Conservation (phyloP, 1,140 invertebrate species). For the Solenopsis fugax region DNA sequence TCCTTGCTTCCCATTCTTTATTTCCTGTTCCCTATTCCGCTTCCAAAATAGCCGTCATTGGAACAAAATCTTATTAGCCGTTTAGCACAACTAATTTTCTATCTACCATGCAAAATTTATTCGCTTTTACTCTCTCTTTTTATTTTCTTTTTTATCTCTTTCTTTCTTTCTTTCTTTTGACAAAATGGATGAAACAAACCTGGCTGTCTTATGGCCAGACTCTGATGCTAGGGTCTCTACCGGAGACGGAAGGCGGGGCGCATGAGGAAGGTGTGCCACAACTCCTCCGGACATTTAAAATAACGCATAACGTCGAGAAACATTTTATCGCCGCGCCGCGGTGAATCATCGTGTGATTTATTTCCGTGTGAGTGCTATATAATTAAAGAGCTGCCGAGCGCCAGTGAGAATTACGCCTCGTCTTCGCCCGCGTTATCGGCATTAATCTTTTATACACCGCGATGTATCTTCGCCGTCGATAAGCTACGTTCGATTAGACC, state of each 20-base stretch:
- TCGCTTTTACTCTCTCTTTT: no score
- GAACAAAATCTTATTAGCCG: no score
- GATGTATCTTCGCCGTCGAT: conserved; percentile 19
- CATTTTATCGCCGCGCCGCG: conserved; percentile 5
- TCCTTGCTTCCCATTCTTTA: no score
- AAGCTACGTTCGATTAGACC: conserved; percentile 43
- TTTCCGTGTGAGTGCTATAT: conserved; percentile 17
- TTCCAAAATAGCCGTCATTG: no score
- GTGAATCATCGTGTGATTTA: conserved; percentile 21
- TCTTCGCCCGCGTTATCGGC: not conserved
- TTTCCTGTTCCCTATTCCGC: no score
- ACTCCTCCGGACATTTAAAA: not conserved
- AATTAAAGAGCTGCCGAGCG: conserved; percentile 15
- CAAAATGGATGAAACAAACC: no score
- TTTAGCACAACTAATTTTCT: no score
- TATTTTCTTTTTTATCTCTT: no score
- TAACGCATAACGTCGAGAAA: not conserved
- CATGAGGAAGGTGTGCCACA: not conserved
- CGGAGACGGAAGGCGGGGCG: not conserved
- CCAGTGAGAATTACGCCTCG: conserved; percentile 5
- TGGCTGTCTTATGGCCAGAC: no score
- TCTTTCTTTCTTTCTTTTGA: no score
- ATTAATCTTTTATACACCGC: conserved; percentile 49
- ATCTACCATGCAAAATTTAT: no score
- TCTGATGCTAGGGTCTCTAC: no score